phyloP scores from a whole-genome alignment of 2,797 vertebrate genomes.

The Paratrypauchen microcephalus region DNA sequence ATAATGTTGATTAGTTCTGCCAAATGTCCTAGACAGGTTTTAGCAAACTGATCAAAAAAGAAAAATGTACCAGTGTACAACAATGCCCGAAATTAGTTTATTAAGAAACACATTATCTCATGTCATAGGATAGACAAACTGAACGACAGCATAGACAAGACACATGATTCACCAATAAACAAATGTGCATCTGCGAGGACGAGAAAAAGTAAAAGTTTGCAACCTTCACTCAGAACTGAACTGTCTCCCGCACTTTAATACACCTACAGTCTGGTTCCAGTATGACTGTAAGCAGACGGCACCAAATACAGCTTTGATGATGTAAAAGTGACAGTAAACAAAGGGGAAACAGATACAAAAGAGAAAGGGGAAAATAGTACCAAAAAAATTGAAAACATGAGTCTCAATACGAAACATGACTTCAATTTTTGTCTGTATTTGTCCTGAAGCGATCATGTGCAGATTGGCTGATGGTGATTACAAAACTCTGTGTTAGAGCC shows the following conservation, averaged over 20 bases:
- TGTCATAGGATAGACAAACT: neutral
- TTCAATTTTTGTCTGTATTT: neutral
- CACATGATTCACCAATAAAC: neutral
- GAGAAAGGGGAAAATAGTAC: neutral
- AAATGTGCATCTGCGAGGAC: no score
- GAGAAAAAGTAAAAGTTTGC: neutral
- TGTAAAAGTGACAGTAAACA: neutral
- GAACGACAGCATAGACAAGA: neutral
- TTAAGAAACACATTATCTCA: neutral
- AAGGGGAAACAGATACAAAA: neutral
- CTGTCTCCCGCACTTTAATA: neutral
- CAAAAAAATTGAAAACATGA: neutral
- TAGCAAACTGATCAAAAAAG: neutral
- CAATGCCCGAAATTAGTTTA: neutral
- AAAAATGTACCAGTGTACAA: neutral
- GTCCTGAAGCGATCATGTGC: neutral
- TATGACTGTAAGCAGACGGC: neutral
- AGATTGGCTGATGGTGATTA: constrained; percentile 24
- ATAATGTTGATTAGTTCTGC: neutral
- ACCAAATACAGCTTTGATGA: neutral
- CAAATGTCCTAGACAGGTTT: neutral
- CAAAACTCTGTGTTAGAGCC: constrained; percentile 45
- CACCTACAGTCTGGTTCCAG: neutral
- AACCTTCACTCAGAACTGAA: neutral
- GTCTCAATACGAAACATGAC: neutral